Evolutionary conservation across 2,113 vertebrate species (phyloP).

Genomic region (Austrofundulus limnaeus): DNA sequence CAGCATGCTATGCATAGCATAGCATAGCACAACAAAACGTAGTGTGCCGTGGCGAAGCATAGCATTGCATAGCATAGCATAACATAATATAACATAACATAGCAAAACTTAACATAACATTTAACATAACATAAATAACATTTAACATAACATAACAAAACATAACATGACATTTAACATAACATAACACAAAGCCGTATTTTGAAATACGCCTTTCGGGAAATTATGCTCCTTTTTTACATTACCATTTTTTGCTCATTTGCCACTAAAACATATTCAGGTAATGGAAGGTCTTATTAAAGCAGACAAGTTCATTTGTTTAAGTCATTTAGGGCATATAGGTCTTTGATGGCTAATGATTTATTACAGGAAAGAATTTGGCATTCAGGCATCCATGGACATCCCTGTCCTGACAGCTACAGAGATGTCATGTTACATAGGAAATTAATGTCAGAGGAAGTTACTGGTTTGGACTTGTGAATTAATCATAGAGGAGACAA

Average conservation of each 20-base stretch:
- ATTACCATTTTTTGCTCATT: conserved; percentile 16
- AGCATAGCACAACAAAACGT: too few species aligned
- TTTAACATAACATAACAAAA: too few species aligned
- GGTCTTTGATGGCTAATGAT: conserved; percentile 79
- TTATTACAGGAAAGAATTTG: conserved; percentile 78
- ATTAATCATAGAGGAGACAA: conserved; percentile 77
- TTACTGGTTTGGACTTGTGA: conserved; percentile 77
- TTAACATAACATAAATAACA: too few species aligned
- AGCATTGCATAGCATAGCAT: too few species aligned
- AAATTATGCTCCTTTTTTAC: not conserved
- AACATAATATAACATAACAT: too few species aligned
- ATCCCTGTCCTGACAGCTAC: conserved; percentile 50
- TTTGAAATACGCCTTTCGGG: not conserved
- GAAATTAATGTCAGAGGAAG: conserved; percentile 81
- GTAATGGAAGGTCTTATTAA: conserved; percentile 80
- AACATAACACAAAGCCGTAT: too few species aligned
- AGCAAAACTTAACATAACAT: too few species aligned
- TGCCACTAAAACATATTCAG: conserved; percentile 55
- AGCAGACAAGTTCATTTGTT: conserved; percentile 82
- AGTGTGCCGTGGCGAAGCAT: too few species aligned
- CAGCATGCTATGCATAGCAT: too few species aligned
- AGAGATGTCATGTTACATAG: conserved; percentile 74
- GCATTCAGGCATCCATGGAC: conserved; percentile 71
- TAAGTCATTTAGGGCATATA: conserved; percentile 76
- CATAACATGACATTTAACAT: too few species aligned